Evolutionary conservation across 2,113 vertebrate species (phyloP).

Genomic region (Calypte anna): DNA sequence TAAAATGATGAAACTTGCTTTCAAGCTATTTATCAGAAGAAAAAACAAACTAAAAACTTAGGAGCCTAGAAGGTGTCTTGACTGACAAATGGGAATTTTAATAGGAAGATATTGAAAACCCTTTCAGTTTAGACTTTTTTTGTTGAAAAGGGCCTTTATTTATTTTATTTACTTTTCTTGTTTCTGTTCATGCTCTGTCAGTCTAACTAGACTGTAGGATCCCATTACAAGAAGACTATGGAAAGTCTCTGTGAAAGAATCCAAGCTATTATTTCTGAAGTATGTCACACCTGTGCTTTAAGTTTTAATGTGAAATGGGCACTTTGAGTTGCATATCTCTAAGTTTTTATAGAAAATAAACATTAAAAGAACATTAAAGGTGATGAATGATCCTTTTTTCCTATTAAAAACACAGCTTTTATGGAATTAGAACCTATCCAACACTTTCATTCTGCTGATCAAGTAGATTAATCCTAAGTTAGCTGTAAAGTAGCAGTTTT

Average conservation of each 20-base stretch:
- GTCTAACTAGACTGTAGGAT: not conserved
- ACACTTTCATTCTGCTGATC: not conserved
- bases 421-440: not conserved
- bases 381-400: not conserved
- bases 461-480: not conserved
- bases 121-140: not conserved
- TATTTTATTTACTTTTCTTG: not conserved
- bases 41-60: constrained; percentile 19
- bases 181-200: not conserved
- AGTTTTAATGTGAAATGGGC: not conserved
- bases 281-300: not conserved
- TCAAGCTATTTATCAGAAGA: constrained; percentile 37
- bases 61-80: constrained; percentile 14
- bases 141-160: not conserved
- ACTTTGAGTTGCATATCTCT: not conserved
- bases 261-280: not conserved
- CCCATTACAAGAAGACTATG: not conserved
- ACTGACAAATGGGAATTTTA: constrained; percentile 51
- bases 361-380: not conserved
- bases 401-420: not conserved
- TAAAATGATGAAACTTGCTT: constrained; percentile 48
- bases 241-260: not conserved
- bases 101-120: constrained; percentile 34
- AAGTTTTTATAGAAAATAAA: not conserved
- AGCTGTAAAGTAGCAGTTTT: not conserved